These are phyloP conservation scores for Allacma fusca DNA, from an alignment of 2,888 invertebrate genomes.

Conservation along the genomic window DNA sequence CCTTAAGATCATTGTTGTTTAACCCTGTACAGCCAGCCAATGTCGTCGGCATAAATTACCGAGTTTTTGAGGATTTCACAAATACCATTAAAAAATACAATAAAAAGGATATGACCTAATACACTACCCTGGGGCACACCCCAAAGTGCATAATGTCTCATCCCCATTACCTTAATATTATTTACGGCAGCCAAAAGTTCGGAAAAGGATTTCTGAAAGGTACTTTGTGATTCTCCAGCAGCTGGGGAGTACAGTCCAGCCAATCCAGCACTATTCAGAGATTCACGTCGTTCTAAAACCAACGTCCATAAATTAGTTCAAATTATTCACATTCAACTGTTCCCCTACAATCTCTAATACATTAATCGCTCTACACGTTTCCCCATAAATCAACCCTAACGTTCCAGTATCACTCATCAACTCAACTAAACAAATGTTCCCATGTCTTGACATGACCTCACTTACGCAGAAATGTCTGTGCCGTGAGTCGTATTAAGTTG, in stretches of 20 bases:
- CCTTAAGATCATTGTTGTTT: too few relatives aligned
- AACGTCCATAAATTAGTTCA: neutral
- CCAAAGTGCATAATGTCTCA: too few relatives aligned
- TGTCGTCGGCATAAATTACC: too few relatives aligned
- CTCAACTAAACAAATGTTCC: neutral
- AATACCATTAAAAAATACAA: too few relatives aligned
- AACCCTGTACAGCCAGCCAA: too few relatives aligned
- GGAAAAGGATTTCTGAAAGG: constrained; percentile 25
- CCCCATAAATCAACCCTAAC: neutral
- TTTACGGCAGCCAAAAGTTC: constrained; percentile 19
- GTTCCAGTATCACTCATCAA: neutral
- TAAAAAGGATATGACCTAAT: too few relatives aligned
- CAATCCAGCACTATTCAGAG: neutral
- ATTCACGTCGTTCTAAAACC: constrained; percentile 8
- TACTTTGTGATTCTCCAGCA: neutral
- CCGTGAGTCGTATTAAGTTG: constrained; percentile 23
- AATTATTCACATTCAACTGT: too few relatives aligned
- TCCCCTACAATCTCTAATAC: too few relatives aligned
- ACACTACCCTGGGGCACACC: too few relatives aligned
- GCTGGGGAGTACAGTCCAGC: neutral
- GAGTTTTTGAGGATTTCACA: too few relatives aligned
- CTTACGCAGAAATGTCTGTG: constrained; percentile 37
- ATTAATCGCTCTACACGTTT: too few relatives aligned
- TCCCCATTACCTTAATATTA: constrained; percentile 19
- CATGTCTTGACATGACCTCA: too few relatives aligned